Evolutionary conservation across 2,888 invertebrate species (phyloP), one percentile per base, ranked within the genome.

Genomic region (Tipula unca): DNA sequence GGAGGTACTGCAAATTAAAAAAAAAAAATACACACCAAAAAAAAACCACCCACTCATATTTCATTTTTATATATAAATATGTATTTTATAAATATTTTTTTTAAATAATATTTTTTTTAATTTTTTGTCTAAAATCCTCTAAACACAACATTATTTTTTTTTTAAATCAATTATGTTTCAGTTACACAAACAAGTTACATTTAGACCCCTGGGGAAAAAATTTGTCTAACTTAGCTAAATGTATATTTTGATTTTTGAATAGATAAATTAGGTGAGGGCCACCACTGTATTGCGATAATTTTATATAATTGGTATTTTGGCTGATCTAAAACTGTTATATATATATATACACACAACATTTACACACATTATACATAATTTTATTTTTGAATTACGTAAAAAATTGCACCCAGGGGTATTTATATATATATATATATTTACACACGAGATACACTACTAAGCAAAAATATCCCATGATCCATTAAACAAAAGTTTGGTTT

Each of bases 1-100:
- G 94, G 99, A 99, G 97, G 98, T 98, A 96, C 95, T 94, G 93
- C 93, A 92, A 89, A 69, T 69, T 69, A 69, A 69, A 25, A 69
- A 20, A 69, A 69, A 69, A 69, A 69, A 69, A 14, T 85, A 85
- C 54, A 85, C 54, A 85, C 85, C 39, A 39, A 85, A 39, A 20
- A 85, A 36, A 29, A n/a, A 35, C 42, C 48, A 54, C 29, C 32
- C 32, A 29, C 48, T 69, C 69, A 85, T 84, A 17, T 83, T 83
- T 83, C 83, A 83, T 83, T 29, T 82, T 69, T 69, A 25, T 69
- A 48, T 48, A 54, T 69, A 69, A 13, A 39, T 39, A 39, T 2
- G 10, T 39, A 5, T 39, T 39, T 39, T 48, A 48, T 48, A 48
- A 48, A 69, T 69, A 13, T 69, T 69, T 69, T 69, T 54, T 54